Evolutionary conservation across 2,888 invertebrate species (phyloP).

Genomic region (Leptarthrus brevirostris): DNA sequence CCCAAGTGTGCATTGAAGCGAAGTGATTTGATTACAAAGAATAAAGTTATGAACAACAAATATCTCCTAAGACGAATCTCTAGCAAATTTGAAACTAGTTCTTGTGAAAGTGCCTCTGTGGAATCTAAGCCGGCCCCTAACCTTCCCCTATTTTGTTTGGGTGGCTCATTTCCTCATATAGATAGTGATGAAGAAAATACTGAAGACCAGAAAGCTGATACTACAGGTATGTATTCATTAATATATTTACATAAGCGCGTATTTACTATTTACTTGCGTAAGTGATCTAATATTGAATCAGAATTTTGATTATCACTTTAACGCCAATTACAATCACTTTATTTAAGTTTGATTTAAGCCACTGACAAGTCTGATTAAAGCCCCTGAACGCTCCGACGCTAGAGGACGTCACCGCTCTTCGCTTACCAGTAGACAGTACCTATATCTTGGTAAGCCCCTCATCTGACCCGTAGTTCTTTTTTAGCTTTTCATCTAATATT

Average conservation of each 20-base stretch:
- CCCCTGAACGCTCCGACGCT: too few species aligned
- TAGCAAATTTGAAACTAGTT: constrained; percentile 63
- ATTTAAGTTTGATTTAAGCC: too few species aligned
- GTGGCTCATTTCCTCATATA: constrained; percentile 77
- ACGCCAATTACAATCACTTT: neutral
- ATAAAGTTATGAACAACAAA: constrained; percentile 66
- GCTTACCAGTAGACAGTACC: too few species aligned
- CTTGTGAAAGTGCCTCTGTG: constrained; percentile 62
- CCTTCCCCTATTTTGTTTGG: constrained; percentile 73
- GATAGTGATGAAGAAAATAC: constrained; percentile 78
- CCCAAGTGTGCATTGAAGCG: constrained; percentile 66
- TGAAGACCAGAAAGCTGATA: constrained; percentile 64
- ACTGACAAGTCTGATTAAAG: too few species aligned
- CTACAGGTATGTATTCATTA: too few species aligned
- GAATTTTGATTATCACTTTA: too few species aligned
- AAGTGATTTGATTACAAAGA: constrained; percentile 68
- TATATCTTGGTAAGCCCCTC: too few species aligned
- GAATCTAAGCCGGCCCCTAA: constrained; percentile 64
- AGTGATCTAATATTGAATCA: too few species aligned
- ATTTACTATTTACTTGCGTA: constrained; percentile 8
- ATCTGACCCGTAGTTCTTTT: too few species aligned
- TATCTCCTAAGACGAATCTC: constrained; percentile 65
- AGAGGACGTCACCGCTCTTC: too few species aligned
- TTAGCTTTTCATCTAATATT: too few species aligned
- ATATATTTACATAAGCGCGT: too few species aligned